Conservation (phyloP, 2,888 invertebrate species). For the Allacma fusca region DNA sequence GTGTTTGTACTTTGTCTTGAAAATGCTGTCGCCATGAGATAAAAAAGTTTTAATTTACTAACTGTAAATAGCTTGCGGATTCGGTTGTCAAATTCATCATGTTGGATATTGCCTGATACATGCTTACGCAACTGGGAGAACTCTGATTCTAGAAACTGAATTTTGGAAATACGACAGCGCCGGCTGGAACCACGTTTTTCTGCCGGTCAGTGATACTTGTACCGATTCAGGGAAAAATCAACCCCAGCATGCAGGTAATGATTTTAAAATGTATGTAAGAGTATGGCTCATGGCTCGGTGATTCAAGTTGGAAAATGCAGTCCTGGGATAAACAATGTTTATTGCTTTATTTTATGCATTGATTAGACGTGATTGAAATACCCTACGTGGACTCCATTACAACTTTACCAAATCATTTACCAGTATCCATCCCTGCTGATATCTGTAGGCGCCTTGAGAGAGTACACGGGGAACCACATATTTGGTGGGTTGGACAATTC, state of each 20-base stretch:
- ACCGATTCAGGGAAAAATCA: constrained; percentile 73
- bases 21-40: too few relatives aligned
- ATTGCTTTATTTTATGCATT: too few relatives aligned
- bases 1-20: too few relatives aligned
- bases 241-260: constrained; percentile 73
- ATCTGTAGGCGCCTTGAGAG: constrained; percentile 79
- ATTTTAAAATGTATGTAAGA: constrained; percentile 42
- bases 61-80: constrained; percentile 98
- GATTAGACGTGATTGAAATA: too few relatives aligned
- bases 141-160: constrained; percentile 89
- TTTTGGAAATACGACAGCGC: constrained; percentile 93
- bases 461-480: constrained; percentile 91
- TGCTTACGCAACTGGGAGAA: constrained; percentile 92
- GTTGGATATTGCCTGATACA: constrained; percentile 95
- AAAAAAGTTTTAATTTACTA: not conserved
- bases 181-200: constrained; percentile 94
- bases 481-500: constrained; percentile 99
- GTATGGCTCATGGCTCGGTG: too few relatives aligned
- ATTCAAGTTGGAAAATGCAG: too few relatives aligned
- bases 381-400: constrained; percentile 96
- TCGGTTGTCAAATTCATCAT: constrained; percentile 98
- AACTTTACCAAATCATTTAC: constrained; percentile 85
- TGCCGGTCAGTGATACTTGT: constrained; percentile 88
- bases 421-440: constrained; percentile 91
- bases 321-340: too few relatives aligned